Evolutionary conservation across 1,140 invertebrate species (phyloP), one percentile per base, ranked within the genome.

Genomic region (Theocolax elegans): DNA sequence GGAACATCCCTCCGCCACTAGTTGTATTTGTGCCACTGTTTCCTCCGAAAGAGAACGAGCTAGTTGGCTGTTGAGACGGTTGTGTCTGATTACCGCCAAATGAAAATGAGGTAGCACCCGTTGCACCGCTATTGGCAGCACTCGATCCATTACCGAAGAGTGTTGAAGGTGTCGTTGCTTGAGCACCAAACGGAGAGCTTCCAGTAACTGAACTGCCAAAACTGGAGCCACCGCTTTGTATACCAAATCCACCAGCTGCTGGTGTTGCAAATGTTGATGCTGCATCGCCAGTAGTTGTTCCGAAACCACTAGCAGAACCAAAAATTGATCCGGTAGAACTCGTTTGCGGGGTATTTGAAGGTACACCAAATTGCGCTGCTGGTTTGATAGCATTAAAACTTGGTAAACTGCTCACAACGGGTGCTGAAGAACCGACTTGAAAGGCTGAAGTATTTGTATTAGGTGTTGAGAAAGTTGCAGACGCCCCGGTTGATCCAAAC

Each of bases 1-100:
- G 83, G 44, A 85, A 86, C 4, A 81, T 71, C 23, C 73, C 63
- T 29, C 72, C 46, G 0, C 71, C 49, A 19, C 25, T 66, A n/a
- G 8, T 15, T 6, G 67, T n/a, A 46, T 67, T 75, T 12, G 68
- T 70, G n/a, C 70, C 74, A 12, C 40, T 67, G 8, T 66, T 40
- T 3, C 59, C 65, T 23, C 77, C 77, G 64, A 77, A 79, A 3
- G 75, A 72, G 38, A 76, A 76, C 1, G 73, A 44, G 0, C 74
- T 23, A 31, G 62, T 17, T 17, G 59, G 42, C 13, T 72, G 71
- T 19, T 62, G 70, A n/a, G 27, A 2, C n/a, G 21, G 62, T 31
- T 69, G 71, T 2, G 62, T 10, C 38, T 73, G 60, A 51, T 44
- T 73, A 29, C 48, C 38, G 1, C 75, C 74, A 15, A 81, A 82